These are phyloP conservation scores for Mus caroli DNA, from an alignment of 2,797 vertebrate species.

Conservation along the genomic window DNA sequence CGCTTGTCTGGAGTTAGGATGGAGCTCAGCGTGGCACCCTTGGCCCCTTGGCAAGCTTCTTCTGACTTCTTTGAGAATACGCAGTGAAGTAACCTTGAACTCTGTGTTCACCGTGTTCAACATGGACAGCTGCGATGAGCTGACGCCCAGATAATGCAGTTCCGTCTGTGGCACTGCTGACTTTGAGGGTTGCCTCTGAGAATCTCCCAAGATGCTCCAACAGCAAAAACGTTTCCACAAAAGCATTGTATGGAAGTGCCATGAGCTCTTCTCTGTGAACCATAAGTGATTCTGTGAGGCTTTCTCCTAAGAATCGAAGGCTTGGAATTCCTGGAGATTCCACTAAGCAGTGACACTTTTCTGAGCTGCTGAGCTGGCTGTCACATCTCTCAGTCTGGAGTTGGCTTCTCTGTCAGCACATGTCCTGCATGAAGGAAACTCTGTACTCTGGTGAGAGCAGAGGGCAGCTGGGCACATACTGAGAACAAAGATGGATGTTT, in stretches of 20 bases:
- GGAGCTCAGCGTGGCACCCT: conserved; percentile 95
- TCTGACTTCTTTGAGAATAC: conserved; percentile 98
- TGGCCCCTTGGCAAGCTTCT: conserved; percentile 94
- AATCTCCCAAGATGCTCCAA: not conserved
- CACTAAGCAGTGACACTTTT: not conserved
- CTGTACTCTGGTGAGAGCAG: not conserved
- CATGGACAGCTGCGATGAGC: conserved; percentile 97
- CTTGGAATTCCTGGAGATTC: not conserved
- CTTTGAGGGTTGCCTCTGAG: not conserved
- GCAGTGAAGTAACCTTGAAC: conserved; percentile 97
- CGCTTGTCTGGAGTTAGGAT: conserved; percentile 97
- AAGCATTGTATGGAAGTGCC: not conserved
- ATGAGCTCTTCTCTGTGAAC: not conserved
- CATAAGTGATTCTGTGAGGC: not conserved
- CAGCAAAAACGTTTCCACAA: not conserved
- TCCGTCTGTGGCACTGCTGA: not conserved
- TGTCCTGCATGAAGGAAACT: not conserved
- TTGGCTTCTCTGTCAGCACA: not conserved
- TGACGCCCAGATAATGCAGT: not conserved
- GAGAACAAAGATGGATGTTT: not conserved
- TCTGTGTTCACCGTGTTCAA: conserved; percentile 91
- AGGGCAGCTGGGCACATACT: not conserved
- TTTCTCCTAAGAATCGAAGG: not conserved
- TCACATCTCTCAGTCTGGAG: not conserved
- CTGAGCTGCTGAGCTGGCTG: not conserved